phyloP scores from a whole-genome alignment of 2,113 vertebrate species.

The Cricetomys ansorgei region DNA sequence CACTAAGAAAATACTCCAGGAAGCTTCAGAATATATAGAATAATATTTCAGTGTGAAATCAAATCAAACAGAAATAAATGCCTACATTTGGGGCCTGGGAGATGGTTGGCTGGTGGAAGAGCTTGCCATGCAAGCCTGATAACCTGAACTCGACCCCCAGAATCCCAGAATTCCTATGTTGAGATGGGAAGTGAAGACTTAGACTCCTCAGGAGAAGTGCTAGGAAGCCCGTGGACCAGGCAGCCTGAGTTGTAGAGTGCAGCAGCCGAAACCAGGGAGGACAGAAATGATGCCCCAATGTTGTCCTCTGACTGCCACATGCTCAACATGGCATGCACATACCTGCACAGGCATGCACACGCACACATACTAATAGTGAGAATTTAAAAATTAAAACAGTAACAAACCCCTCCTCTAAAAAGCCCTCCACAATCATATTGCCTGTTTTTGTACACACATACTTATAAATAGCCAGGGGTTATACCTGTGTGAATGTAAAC shows the following conservation, averaged over 20 bases:
- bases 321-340: background rate
- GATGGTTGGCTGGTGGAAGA: background rate
- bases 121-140: background rate
- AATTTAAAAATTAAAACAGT: background rate
- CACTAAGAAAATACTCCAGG: background rate
- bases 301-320: background rate
- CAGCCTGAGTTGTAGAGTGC: too few relatives aligned
- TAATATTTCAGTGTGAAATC: background rate
- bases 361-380: background rate
- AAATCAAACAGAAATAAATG: background rate
- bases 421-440: background rate
- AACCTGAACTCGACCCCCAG: background rate
- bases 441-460: background rate
- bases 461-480: background rate
- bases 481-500: background rate
- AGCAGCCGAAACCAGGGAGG: background rate
- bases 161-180: background rate
- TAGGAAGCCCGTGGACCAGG: background rate
- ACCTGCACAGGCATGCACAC: fast-evolving
- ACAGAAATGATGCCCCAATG: background rate
- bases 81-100: background rate
- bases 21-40: background rate
- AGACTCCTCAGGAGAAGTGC: background rate
- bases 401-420: too few relatives aligned
- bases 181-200: too few relatives aligned